Evolutionary conservation across 2,888 invertebrate species (phyloP), one percentile per base, ranked within the genome.

Genomic region (Ophion slaviceki): DNA sequence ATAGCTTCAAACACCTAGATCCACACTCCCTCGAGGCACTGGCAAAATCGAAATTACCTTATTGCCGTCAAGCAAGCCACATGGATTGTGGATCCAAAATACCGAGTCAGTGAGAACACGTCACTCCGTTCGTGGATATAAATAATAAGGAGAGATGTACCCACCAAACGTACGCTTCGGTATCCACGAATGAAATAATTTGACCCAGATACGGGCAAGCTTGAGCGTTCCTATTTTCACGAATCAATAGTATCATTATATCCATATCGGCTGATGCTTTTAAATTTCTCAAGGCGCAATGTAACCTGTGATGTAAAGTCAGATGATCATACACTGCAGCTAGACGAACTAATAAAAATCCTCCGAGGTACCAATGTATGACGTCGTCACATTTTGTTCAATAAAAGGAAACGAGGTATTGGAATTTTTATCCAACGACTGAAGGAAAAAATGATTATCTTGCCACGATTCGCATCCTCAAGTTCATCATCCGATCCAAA

Each of bases 51-150:
- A 1, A n/a, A 57, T 6, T 24, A 6, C 14, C 24, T 1, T 45
- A 45, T 24, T 61, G 45, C 14, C 17, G 17, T 14, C 7, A 20
- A 59, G 72, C 45, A 7, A 61, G 40, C 6, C 6, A 14, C 40
- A 10, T 6, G 24, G 20, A 71, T 8, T n/a, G 14, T 24, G 40
- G 2, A 36, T 61, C 72, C 14, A 61, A 74, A 61, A 20, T 61
- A 40, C 14, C 24, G 20, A 36, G 67, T 32, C 78, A n/a, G 61
- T 64, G 64, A 71, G n/a, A 75, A 78, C 62, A 53, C 62, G 75
- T 74, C 20, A 75, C 40, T 40, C 40, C 40, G 6, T 0, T 6
- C 40, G 40, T 40, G 8, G 1, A 40, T 40, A 40, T 40, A 40
- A 5, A 7, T 40, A 40, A 40, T 8, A 7, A 40, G 40, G 40